Evolutionary conservation across 2,113 vertebrate genomes (phyloP).

Genomic region (Stictonetta naevosa): DNA sequence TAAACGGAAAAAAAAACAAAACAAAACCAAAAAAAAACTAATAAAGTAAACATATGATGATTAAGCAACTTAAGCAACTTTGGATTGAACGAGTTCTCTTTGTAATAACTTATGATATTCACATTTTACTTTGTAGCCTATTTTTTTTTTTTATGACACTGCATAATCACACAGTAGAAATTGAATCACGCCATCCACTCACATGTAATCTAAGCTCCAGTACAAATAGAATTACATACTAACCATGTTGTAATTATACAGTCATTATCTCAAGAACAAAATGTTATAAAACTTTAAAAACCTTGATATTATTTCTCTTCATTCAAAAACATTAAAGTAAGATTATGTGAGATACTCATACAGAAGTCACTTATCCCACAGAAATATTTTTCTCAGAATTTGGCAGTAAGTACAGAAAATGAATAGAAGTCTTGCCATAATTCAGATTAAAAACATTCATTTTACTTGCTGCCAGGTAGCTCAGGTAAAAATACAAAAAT

Average conservation of each 20-base stretch:
- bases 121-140: slow-evolving; percentile 15
- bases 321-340: not conserved
- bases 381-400: not conserved
- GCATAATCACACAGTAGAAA: slow-evolving; percentile 30
- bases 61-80: slow-evolving; percentile 55
- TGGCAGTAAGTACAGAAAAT: not conserved
- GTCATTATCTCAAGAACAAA: not conserved
- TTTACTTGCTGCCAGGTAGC: not conserved
- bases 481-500: not conserved
- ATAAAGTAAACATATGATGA: slow-evolving; percentile 40
- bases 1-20: slow-evolving; percentile 34
- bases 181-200: slow-evolving; percentile 11
- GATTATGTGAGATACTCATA: not conserved
- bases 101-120: slow-evolving; percentile 30
- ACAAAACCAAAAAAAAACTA: not conserved
- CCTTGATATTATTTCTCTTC: not conserved
- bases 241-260: not conserved
- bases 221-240: slow-evolving; percentile 1
- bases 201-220: slow-evolving; percentile 7
- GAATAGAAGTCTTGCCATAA: not conserved
- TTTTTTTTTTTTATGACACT: slow-evolving; percentile 54
- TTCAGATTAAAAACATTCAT: not conserved
- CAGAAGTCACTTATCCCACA: not conserved
- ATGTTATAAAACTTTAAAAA: slow-evolving; percentile 1
- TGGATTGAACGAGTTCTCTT: not conserved